Evolutionary conservation across 1,140 invertebrate genomes (phyloP), one percentile per base, ranked within the genome.

Genomic region (Scaptomyza pallida): DNA sequence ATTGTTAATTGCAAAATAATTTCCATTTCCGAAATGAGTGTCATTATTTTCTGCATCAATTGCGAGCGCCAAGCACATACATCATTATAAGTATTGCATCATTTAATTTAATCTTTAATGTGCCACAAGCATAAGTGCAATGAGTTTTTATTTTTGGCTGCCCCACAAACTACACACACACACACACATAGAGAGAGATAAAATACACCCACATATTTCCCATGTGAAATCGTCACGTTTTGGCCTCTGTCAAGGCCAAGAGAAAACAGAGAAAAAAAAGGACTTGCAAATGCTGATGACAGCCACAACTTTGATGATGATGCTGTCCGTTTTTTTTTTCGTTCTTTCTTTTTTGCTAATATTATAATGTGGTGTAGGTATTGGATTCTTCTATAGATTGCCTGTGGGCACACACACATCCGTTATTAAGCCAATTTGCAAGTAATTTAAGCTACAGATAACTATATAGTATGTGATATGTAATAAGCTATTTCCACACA

Each of bases 161-260:
- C 15, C 16, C 15, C 51, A 26, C 23, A 26, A 26, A 26, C 12
- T 13, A 10, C 15, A 35, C 30, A 4, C 17, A 55, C 43, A 1
- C 9, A 16, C 50, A 48, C 57, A 21, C 4, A 21, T 4, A n/a
- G n/a, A n/a, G 3, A 26, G 5, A 26, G 23, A 30, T 30, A 30
- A 30, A 30, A 30, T n/a, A n/a, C 26, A 30, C 26, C 26, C 26
- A 30, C 23, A 9, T n/a, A n/a, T 10, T 3, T 44, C 35, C 33
- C 35, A 35, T 30, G 45, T 44, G 54, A 75, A 75, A 63, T 75
- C 30, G 70, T 68, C 67, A 75, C 62, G 65, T 59, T 64, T 61
- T 74, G 74, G 74, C 70, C 70, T 55, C 47, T 62, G 63, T 45
- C 82, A 88, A 86, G 81, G 82, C 43, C 78, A 77, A 40, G 54